A percentile compares a stretch with the other conserved stretches of the same genome.
These are phyloP conservation scores for Borostomias antarcticus DNA, from an alignment of 2,797 vertebrate genomes.

Conservation along the genomic window DNA sequence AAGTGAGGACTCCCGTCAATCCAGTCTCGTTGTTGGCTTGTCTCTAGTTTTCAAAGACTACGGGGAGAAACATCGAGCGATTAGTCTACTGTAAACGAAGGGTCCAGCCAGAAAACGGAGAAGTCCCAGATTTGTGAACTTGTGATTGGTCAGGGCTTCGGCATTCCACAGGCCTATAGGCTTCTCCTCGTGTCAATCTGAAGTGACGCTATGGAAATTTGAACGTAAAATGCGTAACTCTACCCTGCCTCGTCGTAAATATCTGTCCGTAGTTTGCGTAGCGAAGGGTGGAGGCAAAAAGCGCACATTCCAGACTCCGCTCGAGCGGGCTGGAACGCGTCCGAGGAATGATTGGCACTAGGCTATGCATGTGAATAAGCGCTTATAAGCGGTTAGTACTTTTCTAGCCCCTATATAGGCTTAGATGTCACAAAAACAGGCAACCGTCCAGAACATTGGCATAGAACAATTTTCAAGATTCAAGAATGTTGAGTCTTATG, in stretches of 20 bases:
- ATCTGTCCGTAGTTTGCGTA: constrained; percentile 71
- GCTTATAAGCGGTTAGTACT: too few species aligned
- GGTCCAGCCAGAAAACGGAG: constrained; percentile 4
- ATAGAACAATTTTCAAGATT: neutral
- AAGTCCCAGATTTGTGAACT: constrained; percentile 64
- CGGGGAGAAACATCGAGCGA: constrained; percentile 60
- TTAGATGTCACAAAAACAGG: too few species aligned
- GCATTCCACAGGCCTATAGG: constrained; percentile 60
- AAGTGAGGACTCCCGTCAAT: constrained; percentile 8
- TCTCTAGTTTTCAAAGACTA: constrained; percentile 47
- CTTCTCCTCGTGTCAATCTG: constrained; percentile 27
- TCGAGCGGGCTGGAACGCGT: constrained; percentile 66
- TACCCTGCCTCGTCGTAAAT: constrained; percentile 72
- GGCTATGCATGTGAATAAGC: neutral
- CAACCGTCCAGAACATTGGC: neutral
- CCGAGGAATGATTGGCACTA: constrained; percentile 58
- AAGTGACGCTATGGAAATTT: constrained; percentile 59
- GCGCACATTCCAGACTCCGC: constrained; percentile 55
- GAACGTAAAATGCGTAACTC: constrained; percentile 71
- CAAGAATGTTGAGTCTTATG: neutral
- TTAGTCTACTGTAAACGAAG: constrained; percentile 48
- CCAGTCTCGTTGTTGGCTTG: constrained; percentile 13
- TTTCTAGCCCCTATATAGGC: too few species aligned
- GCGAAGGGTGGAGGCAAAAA: constrained; percentile 51
- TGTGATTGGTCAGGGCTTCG: constrained; percentile 63